phyloP scores from a whole-genome alignment of 2,113 vertebrate species.

The Chamaetylas fuelleborni region DNA sequence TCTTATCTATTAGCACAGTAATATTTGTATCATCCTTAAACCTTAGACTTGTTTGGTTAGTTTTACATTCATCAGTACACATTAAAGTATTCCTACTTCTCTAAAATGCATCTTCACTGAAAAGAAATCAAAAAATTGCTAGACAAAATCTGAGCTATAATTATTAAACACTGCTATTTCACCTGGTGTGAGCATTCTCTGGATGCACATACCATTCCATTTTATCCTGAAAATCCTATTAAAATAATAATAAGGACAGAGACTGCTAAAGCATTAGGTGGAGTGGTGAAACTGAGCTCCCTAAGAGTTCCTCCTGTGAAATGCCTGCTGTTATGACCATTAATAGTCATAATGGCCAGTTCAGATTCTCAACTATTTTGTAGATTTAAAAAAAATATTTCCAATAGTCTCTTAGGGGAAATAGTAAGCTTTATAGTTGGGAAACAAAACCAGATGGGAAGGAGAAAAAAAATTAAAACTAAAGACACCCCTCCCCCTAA shows the following conservation, averaged over 20 bases:
- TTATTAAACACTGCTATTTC: neutral
- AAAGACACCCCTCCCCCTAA: neutral
- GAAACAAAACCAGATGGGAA: neutral
- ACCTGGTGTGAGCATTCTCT: neutral
- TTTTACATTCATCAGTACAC: neutral
- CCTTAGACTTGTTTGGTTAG: neutral
- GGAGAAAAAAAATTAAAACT: neutral
- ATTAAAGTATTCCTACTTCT: neutral
- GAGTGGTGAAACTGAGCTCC: neutral
- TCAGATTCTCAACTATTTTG: neutral
- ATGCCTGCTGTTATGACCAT: neutral
- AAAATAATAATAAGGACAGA: neutral
- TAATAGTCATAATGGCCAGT: neutral
- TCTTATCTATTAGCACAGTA: neutral
- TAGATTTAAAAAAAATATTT: neutral
- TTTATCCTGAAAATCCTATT: slow-evolving; percentile 13
- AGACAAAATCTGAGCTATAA: neutral
- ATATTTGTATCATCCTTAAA: neutral
- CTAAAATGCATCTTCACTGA: neutral
- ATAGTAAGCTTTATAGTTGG: neutral
- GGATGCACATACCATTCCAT: neutral
- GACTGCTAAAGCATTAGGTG: neutral
- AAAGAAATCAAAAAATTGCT: neutral
- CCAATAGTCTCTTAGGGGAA: neutral
- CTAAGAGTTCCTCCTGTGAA: neutral